A percentile compares a stretch with the other conserved stretches of the same genome.
Evolutionary conservation across 2,797 vertebrate genomes (phyloP).

Genomic region (Anniella stebbinsi): DNA sequence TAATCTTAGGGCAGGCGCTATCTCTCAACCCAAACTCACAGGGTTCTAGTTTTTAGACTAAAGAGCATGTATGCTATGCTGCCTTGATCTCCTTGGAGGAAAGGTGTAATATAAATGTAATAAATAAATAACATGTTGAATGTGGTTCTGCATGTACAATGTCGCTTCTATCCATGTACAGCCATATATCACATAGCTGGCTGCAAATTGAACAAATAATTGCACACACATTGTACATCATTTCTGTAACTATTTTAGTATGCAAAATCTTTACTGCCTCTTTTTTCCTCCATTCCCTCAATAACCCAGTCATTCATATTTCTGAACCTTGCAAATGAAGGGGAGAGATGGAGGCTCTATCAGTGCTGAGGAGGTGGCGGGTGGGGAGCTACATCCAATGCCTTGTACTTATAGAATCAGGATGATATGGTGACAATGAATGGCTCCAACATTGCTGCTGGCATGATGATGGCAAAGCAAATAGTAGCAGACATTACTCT

Average conservation of each 20-base stretch:
- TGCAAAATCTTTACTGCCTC: not conserved
- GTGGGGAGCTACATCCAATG: not conserved
- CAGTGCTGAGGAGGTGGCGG: no score
- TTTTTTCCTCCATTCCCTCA: not conserved
- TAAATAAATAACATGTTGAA: not conserved
- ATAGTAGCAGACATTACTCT: not conserved
- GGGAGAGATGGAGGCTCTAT: not conserved
- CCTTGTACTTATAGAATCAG: not conserved
- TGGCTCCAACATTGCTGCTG: slow-evolving; percentile 4
- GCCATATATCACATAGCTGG: not conserved
- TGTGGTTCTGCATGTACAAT: not conserved
- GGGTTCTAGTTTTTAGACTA: not conserved
- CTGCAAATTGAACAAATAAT: not conserved
- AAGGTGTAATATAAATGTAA: not conserved
- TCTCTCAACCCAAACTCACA: not conserved
- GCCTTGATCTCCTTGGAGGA: not conserved
- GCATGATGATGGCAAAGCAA: not conserved
- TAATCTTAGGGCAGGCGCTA: not conserved
- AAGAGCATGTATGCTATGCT: not conserved
- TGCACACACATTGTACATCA: not conserved
- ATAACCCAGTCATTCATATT: not conserved
- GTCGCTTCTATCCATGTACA: not conserved
- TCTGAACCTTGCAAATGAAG: not conserved
- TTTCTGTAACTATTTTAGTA: not conserved
- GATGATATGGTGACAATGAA: not conserved